phyloP scores from a whole-genome alignment of 2,888 invertebrate genomes.

The Muschampia plurimacula region DNA sequence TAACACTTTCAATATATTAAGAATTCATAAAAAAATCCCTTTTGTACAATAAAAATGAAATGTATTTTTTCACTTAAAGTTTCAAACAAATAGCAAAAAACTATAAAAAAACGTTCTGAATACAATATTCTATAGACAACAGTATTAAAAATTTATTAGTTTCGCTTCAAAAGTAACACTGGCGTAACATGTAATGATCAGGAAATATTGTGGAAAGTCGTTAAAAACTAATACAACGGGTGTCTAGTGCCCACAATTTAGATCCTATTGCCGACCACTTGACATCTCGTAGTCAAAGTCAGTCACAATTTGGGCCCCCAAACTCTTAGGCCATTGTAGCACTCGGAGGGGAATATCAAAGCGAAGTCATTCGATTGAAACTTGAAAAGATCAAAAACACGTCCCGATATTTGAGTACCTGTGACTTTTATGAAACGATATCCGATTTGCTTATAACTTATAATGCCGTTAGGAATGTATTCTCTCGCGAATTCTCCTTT shows the following conservation, averaged over 20 bases:
- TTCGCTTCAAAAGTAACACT: background rate
- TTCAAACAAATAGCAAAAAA: too few species aligned
- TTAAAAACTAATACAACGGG: background rate
- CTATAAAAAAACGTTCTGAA: too few species aligned
- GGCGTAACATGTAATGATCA: background rate
- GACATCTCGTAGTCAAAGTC: conserved; percentile 63
- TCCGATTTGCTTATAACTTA: conserved; percentile 34
- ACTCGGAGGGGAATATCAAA: conserved; percentile 75
- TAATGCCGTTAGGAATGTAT: conserved; percentile 47
- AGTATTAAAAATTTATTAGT: too few species aligned
- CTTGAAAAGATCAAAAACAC: conserved; percentile 82
- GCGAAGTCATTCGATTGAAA: conserved; percentile 71
- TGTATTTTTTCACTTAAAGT: too few species aligned
- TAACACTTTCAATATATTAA: too few species aligned
- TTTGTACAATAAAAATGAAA: too few species aligned
- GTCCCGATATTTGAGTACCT: conserved; percentile 61
- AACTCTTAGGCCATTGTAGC: conserved; percentile 62
- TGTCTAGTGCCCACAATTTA: conserved; percentile 12
- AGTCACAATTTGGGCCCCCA: conserved; percentile 64
- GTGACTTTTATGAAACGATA: conserved; percentile 55
- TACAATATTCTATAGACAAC: too few species aligned
- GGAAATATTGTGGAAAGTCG: conserved; percentile 13
- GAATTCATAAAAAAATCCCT: too few species aligned
- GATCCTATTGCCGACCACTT: conserved; percentile 14
- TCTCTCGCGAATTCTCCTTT: conserved; percentile 1